Base-by-base conservation (phyloP, 2,797 vertebrate species). In the Acipenser oxyrinchus region DNA sequence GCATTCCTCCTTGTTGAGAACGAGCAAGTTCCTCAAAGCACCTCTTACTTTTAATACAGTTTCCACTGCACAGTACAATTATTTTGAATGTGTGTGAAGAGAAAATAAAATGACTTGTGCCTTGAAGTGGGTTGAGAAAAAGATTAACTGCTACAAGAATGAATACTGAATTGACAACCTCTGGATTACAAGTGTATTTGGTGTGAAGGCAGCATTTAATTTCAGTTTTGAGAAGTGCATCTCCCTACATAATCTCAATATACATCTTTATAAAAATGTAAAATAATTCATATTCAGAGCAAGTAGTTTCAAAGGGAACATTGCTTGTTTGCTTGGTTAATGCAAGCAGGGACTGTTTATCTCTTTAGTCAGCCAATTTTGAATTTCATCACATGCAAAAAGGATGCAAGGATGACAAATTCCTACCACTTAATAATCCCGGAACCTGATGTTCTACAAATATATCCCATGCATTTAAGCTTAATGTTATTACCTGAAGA, bases 401-500 rank as follows among this genome's bases (percentile, higher is more conserved):
- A 51, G 63, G 52, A 60, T 73, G 78, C 79, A 75, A 75, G 76
- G 79, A 77, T 71, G 77, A 83, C 80, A 80, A 79, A 85, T 78
- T 82, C 71, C 71, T 77, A 72, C 78, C 78, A 75, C 75, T 78
- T 69, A 63, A 78, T 82, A 82, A 84, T 79, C 75, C 71, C 77
- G 80, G 79, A 81, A 82, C 83, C 75, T 79, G 74, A 71, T 71
- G 60, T 70, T 76, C 37, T 68, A 74, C 75, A 79, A 72, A 82
- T 74, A 73, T 66, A 72, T 70, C 69, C 79, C 57, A 13, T 76
- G 79, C 71, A 49, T 77, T 84, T 78, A 74, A 74, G 71, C 70
- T 77, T 72, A 69, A 73, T 77, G 80, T 77, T 78, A 76, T 75
- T 81, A 81, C 81, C 78, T 62, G 79, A 83, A 81, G 79, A 81